Evolutionary conservation across 2,888 invertebrate genomes (phyloP), one percentile per base, ranked within the genome.

Genomic region (Lepidocyrtinus sp.): DNA sequence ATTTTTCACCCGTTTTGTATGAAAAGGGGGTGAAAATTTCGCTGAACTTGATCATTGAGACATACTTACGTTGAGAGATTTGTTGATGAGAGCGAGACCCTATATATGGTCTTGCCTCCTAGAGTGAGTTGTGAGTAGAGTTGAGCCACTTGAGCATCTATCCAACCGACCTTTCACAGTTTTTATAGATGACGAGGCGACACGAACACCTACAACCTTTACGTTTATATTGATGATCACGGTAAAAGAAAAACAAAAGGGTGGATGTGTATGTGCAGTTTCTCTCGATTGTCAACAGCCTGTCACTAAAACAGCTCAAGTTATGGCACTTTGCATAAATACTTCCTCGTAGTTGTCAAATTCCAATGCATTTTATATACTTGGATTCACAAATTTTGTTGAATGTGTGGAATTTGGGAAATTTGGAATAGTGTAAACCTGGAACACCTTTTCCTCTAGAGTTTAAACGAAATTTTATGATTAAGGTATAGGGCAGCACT

Each of bases 311-410:
- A 36, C 12, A 36, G 5, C 17, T 3, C 5, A 55, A 7, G 17
- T 55, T n/a, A n/a, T n/a, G n/a, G n/a, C n/a, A 55, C n/a, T 55
- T 55, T 55, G 55, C 55, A 55, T 55, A 55, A 55, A 55, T 55
- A 5, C 55, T 55, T 55, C n/a, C 55, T n/a, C 3, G n/a, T n/a
- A 12, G n/a, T 55, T 55, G 55, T n/a, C 55, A n/a, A 55, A 55
- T 55, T 12, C 5, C 5, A 12, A 55, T 55, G 55, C 55, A 55
- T 55, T 55, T 55, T 55, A n/a, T n/a, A 7, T n/a, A 17, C 9
- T n/a, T 55, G n/a, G 17, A 7, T n/a, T 5, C 9, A 55, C 55
- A 55, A 55, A 55, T 55, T 55, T n/a, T n/a, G n/a, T n/a, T n/a
- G n/a, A n/a, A 55, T 2, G 15, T 55, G 9, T n/a, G 55, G 55